These are phyloP conservation scores for Drosophila orena DNA, from an alignment of 1,140 invertebrate genomes.

Conservation along the genomic window DNA sequence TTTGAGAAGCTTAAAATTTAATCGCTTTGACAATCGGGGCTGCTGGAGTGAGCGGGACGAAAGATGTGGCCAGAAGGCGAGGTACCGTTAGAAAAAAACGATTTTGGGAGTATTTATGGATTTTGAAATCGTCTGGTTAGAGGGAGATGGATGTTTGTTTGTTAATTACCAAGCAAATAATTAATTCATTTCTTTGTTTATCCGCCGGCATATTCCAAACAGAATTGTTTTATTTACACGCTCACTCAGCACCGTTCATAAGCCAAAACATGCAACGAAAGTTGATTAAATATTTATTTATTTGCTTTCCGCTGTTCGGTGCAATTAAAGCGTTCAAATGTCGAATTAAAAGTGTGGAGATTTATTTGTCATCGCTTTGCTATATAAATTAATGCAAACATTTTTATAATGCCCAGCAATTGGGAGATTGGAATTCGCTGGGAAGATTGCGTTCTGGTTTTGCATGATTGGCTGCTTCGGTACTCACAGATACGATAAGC, in stretches of 20 bases:
- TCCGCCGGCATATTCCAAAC: constrained; percentile 51
- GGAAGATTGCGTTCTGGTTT: constrained; percentile 1
- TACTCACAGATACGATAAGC: background rate
- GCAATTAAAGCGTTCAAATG: constrained; percentile 37
- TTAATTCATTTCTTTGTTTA: constrained; percentile 59
- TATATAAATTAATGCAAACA: constrained; percentile 23
- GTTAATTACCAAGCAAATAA: constrained; percentile 67
- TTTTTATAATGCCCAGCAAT: constrained; percentile 8
- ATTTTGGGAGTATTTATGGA: constrained; percentile 41
- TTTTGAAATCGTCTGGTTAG: constrained; percentile 21
- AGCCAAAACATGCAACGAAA: constrained; percentile 38
- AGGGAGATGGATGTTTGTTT: constrained; percentile 10
- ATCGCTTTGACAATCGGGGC: constrained; percentile 41
- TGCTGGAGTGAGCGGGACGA: background rate
- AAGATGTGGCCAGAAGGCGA: background rate
- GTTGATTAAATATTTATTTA: constrained; percentile 46
- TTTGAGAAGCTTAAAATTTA: constrained; percentile 26
- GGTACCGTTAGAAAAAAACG: constrained; percentile 24
- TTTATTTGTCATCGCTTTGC: constrained; percentile 28
- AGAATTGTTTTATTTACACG: constrained; percentile 54
- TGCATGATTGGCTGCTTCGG: background rate
- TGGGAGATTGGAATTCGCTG: constrained; percentile 6
- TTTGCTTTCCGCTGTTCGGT: constrained; percentile 6
- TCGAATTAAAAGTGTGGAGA: constrained; percentile 23
- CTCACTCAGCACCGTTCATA: constrained; percentile 31